phyloP scores from a whole-genome alignment of 2,888 invertebrate genomes.

The Boloria selene region DNA sequence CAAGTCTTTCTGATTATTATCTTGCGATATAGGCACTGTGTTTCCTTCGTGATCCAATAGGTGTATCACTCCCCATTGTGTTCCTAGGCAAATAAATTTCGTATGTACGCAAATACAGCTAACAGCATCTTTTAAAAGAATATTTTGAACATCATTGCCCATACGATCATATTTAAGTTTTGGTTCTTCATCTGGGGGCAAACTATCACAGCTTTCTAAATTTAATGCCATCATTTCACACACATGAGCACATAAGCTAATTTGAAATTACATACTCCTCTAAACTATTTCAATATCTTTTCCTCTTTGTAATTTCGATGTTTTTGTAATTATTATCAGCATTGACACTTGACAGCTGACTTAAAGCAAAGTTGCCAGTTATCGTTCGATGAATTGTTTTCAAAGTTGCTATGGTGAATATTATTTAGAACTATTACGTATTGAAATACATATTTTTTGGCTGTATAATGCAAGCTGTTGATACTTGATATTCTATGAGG shows the following conservation, averaged over 20 bases:
- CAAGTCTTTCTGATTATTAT: slow-evolving; percentile 85
- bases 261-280: slow-evolving; percentile 14
- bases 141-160: slow-evolving; percentile 92
- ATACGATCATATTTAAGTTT: slow-evolving; percentile 95
- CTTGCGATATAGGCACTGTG: slow-evolving; percentile 80
- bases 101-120: slow-evolving; percentile 97
- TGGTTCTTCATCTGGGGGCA: slow-evolving; percentile 86
- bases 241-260: slow-evolving; percentile 30
- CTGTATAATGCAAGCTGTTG: no score
- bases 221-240: slow-evolving; percentile 63
- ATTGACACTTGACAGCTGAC: slow-evolving; percentile 8
- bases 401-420: no score
- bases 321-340: slow-evolving; percentile 25
- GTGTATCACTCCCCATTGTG: slow-evolving; percentile 95
- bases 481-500: no score
- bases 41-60: slow-evolving; percentile 96
- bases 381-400: no score
- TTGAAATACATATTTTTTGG: no score
- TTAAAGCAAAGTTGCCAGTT: neutral
- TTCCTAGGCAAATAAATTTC: slow-evolving; percentile 96
- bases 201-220: slow-evolving; percentile 70
- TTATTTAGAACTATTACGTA: no score
- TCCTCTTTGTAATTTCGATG: slow-evolving; percentile 36
- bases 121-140: slow-evolving; percentile 90
- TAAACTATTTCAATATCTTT: slow-evolving; percentile 11